Evolutionary conservation across 2,113 vertebrate genomes (phyloP), one percentile per base, ranked within the genome.

Genomic region (Mellivora capensis): DNA sequence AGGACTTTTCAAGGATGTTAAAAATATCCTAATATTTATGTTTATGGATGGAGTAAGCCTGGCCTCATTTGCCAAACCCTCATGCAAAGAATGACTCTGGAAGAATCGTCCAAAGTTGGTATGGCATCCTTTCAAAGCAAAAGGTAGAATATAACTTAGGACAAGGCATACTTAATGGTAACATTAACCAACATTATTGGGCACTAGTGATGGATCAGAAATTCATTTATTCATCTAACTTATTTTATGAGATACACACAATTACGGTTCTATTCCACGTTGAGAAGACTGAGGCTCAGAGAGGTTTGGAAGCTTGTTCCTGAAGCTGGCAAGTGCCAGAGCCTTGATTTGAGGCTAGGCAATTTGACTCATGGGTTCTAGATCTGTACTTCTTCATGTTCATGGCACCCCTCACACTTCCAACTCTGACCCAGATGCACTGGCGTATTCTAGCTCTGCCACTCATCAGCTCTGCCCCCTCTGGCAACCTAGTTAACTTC

Each of bases 1-100:
- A 10, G 91, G 82, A 94, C 34, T 20, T 27, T 61, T 57, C 76
- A 25, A 57, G 67, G 67, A 86, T 91, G 18, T 94, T 82, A 47
- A 29, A 39, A 79, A 31, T 59, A 54, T 34, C 18, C 12, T 8
- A 25, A 42, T 11, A 18, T 86, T 61, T 52, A 77, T 95, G 89
- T 91, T 97, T 94, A 72, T 86, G 82, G 67, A 94, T 80, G 49
- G 34, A 83, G 10, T 7, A 39, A 88, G 37, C 15, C 2, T 44
- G 27, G 25, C 39, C 54, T 94, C 47, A 7, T 88, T 82, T 31
- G 7, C 39, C 82, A 89, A 76, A 79, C 94, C 74, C 49, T 39
- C 34, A 42, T 47, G 47, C 12, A 18, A 64, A 74, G 25, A 90
- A 59, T 1, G 20, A 34, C 39, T 59, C 20, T 39, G 37, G 61